Percentiles rank a stretch among this genome's conserved stretches.
These are phyloP conservation scores for Uloborus plumipes DNA, from an alignment of 2,888 invertebrate species.

Conservation along the genomic window DNA sequence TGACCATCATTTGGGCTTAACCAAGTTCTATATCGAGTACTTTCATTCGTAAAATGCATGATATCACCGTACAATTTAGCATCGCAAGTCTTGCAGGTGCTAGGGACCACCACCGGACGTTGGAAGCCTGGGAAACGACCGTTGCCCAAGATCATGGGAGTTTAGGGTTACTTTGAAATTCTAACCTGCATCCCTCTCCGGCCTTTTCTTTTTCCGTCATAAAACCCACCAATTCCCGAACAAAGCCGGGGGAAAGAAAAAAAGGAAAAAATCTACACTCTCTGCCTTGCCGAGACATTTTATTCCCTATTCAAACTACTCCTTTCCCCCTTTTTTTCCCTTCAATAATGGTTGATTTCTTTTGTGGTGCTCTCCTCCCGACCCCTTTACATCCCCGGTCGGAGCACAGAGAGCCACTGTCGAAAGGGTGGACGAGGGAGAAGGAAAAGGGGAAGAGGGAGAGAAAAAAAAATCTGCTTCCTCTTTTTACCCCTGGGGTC, in stretches of 20 bases:
- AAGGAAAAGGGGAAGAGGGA: not conserved
- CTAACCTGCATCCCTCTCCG: slow-evolving; percentile 10
- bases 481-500: slow-evolving; percentile 22
- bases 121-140: slow-evolving; percentile 23
- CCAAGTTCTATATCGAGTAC: too few species aligned
- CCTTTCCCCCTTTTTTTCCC: not conserved
- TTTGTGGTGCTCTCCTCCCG: slow-evolving; percentile 12
- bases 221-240: slow-evolving; percentile 31
- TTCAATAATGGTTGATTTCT: too few species aligned
- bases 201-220: slow-evolving; percentile 24
- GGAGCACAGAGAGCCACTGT: not conserved
- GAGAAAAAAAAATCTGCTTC: slow-evolving; percentile 38
- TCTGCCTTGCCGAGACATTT: too few species aligned
- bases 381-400: slow-evolving; percentile 35
- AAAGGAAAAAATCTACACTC: too few species aligned
- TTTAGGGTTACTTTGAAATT: slow-evolving; percentile 14
- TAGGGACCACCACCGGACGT: slow-evolving; percentile 35
- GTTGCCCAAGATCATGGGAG: slow-evolving; percentile 32
- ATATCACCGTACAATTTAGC: slow-evolving; percentile 28
- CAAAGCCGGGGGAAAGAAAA: not conserved
- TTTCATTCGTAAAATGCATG: too few species aligned
- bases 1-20: too few species aligned
- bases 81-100: slow-evolving; percentile 43
- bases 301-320: not conserved
- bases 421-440: slow-evolving; percentile 20